Percentiles rank a stretch among this genome's conserved stretches.
phyloP scores from a whole-genome alignment of 2,113 vertebrate genomes.

The Psophia crepitans region DNA sequence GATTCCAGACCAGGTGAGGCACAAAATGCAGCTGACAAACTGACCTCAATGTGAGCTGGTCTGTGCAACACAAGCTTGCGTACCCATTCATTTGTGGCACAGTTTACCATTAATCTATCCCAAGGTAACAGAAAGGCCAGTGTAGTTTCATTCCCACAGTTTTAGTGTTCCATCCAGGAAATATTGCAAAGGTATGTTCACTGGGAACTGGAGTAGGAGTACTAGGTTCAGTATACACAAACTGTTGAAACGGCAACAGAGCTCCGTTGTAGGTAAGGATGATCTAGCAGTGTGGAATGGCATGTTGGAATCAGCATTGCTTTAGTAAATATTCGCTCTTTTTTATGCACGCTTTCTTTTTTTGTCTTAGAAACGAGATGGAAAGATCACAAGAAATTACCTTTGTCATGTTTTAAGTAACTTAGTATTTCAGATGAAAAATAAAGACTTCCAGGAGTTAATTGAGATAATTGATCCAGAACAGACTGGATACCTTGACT shows the following conservation, averaged over 20 bases:
- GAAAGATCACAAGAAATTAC: constrained; percentile 43
- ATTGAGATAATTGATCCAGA: constrained; percentile 56
- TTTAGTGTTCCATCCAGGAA: neutral
- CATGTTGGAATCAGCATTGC: neutral
- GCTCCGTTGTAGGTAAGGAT: neutral
- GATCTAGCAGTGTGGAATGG: neutral
- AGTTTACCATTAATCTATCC: neutral
- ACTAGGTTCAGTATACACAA: neutral
- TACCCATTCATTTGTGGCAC: neutral
- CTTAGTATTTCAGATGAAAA: constrained; percentile 38
- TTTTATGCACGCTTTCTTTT: neutral
- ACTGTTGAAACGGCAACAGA: neutral
- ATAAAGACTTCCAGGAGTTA: constrained; percentile 65
- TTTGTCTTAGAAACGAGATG: constrained; percentile 11
- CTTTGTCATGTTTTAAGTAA: constrained; percentile 32
- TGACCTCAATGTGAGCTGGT: neutral
- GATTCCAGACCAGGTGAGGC: neutral
- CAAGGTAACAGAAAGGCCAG: neutral
- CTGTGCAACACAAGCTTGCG: neutral
- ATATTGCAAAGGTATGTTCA: neutral
- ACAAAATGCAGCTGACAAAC: neutral
- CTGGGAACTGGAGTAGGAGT: neutral
- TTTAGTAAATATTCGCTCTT: neutral
- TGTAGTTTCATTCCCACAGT: neutral
- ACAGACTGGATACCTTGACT: neutral